These are phyloP conservation scores for Plagodis dolabraria DNA, from an alignment of 2,888 invertebrate species.

Conservation along the genomic window DNA sequence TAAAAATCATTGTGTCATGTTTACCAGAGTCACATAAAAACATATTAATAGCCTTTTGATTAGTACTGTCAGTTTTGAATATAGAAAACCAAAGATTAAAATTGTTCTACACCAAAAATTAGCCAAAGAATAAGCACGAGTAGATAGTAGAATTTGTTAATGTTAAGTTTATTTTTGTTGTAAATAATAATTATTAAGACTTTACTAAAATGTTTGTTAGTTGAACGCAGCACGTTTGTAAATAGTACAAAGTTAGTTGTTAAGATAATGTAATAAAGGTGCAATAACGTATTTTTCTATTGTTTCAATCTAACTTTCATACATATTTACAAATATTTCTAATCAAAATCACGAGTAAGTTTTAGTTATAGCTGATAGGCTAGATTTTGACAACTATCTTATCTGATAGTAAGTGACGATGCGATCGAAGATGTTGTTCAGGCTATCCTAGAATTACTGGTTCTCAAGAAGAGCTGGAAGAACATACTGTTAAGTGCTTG, in stretches of 20 bases:
- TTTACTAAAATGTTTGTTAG: conserved; percentile 58
- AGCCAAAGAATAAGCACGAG: conserved; percentile 57
- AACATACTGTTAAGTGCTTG: no score
- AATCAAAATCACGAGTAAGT: no score
- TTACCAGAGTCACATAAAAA: no score
- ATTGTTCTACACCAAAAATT: conserved; percentile 31
- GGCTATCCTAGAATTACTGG: no score
- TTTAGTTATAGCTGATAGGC: no score
- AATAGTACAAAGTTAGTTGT: conserved; percentile 69
- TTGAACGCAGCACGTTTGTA: conserved; percentile 73
- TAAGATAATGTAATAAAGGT: conserved; percentile 61
- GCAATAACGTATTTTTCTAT: conserved; percentile 57
- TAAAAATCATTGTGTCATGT: no score
- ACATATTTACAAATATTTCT: no score
- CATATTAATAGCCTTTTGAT: no score
- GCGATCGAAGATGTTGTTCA: no score
- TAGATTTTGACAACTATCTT: no score
- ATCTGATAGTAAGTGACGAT: no score
- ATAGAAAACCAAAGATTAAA: conserved; percentile 28
- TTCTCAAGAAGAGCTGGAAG: no score
- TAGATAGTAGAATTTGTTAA: conserved; percentile 68
- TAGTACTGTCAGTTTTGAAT: not conserved
- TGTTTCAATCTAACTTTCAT: conserved; percentile 1
- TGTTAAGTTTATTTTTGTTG: conserved; percentile 60
- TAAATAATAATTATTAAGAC: conserved; percentile 70